Evolutionary conservation across 2,888 invertebrate species (phyloP), one percentile per base, ranked within the genome.

Genomic region (Leptura quadrifasciata): DNA sequence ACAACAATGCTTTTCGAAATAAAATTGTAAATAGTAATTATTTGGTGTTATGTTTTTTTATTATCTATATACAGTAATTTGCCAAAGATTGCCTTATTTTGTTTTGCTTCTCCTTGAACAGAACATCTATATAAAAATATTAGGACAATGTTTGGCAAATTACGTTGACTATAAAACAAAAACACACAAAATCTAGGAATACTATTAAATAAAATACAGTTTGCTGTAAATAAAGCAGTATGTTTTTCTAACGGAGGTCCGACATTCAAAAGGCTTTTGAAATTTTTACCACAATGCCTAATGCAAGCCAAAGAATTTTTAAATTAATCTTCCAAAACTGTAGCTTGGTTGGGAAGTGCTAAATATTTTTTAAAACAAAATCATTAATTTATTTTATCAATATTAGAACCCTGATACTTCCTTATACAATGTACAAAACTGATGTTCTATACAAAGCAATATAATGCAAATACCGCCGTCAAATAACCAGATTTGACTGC

Each of bases 21-120:
- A 55, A 57, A 35, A 57, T 35, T 15, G 18, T 31, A 27, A 68
- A 68, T 69, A 18, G n/a, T 31, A 69, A 69, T 76, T 80, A 82
- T 83, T 76, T 86, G 86, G 86, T 86, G 86, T 86, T 86, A 77
- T 80, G 79, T 76, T 81, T 80, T 76, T 78, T 77, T 79, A 76
- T 75, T 74, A 61, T 18, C 61, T 61, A 60, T 68, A 31, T 55
- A 58, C n/a, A n/a, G 47, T 21, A 21, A 70, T 70, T 18, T 70
- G 70, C 70, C 60, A 60, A 39, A 39, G 55, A 60, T 61, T 61
- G 61, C 8, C 60, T 57, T 20, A 39, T 39, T 58, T 60, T 10
- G 27, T 31, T 68, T 68, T 69, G 31, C 21, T 57, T 35, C 27
- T 39, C 17, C 64, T 12, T 39, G 39, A 64, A 52, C 17, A 18